Evolutionary conservation across 1,140 invertebrate genomes (phyloP), one percentile per base, ranked within the genome.

Genomic region (Sweltsa coloradensis): DNA sequence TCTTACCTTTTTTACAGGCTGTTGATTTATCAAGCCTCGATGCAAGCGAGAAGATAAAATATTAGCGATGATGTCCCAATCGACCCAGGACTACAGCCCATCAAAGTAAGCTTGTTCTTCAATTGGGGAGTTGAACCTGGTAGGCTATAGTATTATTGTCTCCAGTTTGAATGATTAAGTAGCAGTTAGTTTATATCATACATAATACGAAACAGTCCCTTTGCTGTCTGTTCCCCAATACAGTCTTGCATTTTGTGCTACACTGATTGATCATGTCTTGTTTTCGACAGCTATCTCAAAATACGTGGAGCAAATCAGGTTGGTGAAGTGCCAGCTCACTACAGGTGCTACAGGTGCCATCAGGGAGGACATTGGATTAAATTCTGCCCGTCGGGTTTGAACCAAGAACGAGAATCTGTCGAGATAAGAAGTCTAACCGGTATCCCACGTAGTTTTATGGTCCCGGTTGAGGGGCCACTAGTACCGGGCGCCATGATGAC

Each of bases 361-460:
- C 84, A 91, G 62, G 75, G 77, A 50, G 93, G 93, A 1, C 93
- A 97, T 69, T 97, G 90, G 88, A 95, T 94, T 45, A 92, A 90
- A 64, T 87, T 93, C 66, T 97, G 93, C 63, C 88, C 89, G 13
- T 67, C 83, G 47, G 74, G 73, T 45, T 57, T 67, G 41, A 71
- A 68, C 53, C 66, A 66, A 52, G 79, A 37, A 37, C 11, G 5
- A 37, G 36, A 37, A 11, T 9, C 29, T 16, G 29, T 31, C 29
- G 29, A 31, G 29, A 91, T 29, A 89, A 89, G 59, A 82, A 93
- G 59, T 93, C 85, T 59, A 97, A n/a, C 95, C 47, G 95, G 95
- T n/a, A 98, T 99, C 60, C 95, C 95, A 16, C 73, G 85, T 49
- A 94, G 92, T 71, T 95, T 97, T 70, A 90, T 97, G 79, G 88